Evolutionary conservation across 2,113 vertebrate species (phyloP).

Genomic region (Crotalus helleri): DNA sequence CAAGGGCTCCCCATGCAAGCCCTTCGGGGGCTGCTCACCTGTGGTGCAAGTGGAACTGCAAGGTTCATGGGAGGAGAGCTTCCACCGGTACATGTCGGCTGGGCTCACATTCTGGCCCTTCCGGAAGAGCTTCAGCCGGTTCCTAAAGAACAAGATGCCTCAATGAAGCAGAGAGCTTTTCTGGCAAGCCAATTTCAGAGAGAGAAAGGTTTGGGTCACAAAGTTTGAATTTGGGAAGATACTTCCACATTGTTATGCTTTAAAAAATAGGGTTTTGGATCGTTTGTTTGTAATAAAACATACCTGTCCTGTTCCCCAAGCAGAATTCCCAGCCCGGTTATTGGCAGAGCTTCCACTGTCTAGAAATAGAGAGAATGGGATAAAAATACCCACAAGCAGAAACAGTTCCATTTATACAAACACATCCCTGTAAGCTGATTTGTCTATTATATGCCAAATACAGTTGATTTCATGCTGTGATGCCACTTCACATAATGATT

Average conservation of each 20-base stretch:
- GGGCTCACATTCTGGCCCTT: slow-evolving; percentile 90
- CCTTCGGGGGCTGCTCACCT: slow-evolving; percentile 70
- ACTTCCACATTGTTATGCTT: slow-evolving; percentile 25
- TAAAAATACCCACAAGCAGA: slow-evolving; percentile 64
- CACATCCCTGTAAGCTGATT: background rate
- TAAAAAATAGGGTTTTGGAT: background rate
- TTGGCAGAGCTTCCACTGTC: slow-evolving; percentile 67
- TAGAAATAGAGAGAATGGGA: slow-evolving; percentile 72
- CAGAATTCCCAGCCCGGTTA: slow-evolving; percentile 66
- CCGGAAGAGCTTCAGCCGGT: slow-evolving; percentile 82
- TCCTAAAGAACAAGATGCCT: slow-evolving; percentile 69
- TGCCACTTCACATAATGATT: background rate
- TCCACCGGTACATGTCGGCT: slow-evolving; percentile 98
- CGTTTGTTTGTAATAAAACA: slow-evolving; percentile 55
- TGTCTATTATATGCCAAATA: background rate
- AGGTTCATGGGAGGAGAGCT: slow-evolving; percentile 94
- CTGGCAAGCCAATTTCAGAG: slow-evolving; percentile 7
- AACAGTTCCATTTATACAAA: slow-evolving; percentile 44
- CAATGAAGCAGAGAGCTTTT: background rate
- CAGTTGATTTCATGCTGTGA: background rate
- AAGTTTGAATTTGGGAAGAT: slow-evolving; percentile 40
- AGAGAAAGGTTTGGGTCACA: slow-evolving; percentile 33
- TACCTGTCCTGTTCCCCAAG: slow-evolving; percentile 71
- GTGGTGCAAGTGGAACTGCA: slow-evolving; percentile 96
- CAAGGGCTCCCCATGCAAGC: too few relatives aligned